A percentile compares a stretch with the other conserved stretches of the same genome.
Conservation (phyloP, 2,113 vertebrate species). For the Taxidea taxus region DNA sequence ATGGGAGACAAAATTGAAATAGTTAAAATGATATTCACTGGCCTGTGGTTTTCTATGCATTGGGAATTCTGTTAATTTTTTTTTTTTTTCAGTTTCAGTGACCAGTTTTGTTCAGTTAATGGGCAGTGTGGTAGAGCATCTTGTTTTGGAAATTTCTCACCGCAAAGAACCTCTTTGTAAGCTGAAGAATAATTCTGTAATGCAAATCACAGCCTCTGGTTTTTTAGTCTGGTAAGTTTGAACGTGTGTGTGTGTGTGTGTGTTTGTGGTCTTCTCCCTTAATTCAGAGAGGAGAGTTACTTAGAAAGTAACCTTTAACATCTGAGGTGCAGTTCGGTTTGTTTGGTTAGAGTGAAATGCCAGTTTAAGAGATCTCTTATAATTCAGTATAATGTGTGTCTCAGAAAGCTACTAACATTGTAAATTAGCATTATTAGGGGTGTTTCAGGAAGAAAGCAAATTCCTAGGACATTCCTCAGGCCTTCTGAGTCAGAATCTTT, state of each 20-base stretch:
- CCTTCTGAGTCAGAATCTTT: not conserved
- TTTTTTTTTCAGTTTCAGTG: not conserved
- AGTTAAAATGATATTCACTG: not conserved
- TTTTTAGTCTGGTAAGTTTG: not conserved
- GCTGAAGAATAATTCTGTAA: constrained; percentile 13
- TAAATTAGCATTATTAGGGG: not conserved
- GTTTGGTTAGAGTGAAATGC: not conserved
- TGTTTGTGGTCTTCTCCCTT: not conserved
- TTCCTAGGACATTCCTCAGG: not conserved
- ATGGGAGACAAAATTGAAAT: not conserved
- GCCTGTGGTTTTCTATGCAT: not conserved
- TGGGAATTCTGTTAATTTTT: not conserved
- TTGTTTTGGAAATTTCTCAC: not conserved
- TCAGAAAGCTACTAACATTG: not conserved
- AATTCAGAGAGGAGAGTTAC: not conserved
- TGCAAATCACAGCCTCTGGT: not conserved
- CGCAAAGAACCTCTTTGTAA: not conserved
- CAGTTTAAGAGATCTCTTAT: not conserved
- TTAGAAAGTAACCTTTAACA: not conserved
- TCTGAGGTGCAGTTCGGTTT: not conserved
- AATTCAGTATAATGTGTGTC: not conserved
- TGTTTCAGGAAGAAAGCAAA: not conserved
- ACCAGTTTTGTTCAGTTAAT: not conserved
- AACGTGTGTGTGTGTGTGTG: not conserved
- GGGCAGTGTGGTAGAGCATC: not conserved